A percentile compares a stretch with the other conserved stretches of the same genome.
These are phyloP conservation scores for Brachirus orientalis DNA, from an alignment of 2,113 vertebrate genomes.

Conservation along the genomic window DNA sequence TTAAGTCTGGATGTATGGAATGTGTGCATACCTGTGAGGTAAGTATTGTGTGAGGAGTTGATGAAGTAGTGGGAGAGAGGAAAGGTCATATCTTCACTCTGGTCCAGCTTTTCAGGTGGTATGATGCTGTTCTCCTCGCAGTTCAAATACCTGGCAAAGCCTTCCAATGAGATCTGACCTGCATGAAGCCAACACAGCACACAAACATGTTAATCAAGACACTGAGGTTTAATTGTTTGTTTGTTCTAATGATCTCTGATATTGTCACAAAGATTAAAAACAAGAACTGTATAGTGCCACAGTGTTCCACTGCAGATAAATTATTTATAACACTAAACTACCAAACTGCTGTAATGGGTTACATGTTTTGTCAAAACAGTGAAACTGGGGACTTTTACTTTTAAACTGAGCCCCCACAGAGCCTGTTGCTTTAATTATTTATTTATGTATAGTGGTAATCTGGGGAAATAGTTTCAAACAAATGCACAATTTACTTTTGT, in stretches of 20 bases:
- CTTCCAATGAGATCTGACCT: constrained; percentile 98
- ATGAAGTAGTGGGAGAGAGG: constrained; percentile 98
- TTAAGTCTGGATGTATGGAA: background rate
- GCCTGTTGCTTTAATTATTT: background rate
- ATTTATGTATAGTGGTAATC: background rate
- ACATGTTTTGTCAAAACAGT: background rate
- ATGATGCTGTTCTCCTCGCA: constrained; percentile 97
- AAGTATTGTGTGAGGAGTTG: constrained; percentile 95
- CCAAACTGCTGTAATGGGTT: background rate
- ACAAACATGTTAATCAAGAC: background rate
- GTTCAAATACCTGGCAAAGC: constrained; percentile 91
- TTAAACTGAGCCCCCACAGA: background rate
- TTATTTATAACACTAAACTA: too few relatives aligned
- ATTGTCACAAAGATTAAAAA: too few relatives aligned
- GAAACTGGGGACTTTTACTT: background rate
- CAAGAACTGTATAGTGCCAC: background rate
- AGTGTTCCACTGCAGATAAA: background rate
- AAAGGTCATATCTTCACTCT: constrained; percentile 97
- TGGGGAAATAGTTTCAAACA: too few relatives aligned
- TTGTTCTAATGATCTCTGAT: too few relatives aligned
- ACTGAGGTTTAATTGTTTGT: too few relatives aligned
- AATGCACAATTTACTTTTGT: background rate
- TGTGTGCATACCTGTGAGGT: constrained; percentile 79
- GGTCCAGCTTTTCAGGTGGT: constrained; percentile 97
- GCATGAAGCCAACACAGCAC: constrained; percentile 28